phyloP scores from a whole-genome alignment of 2,888 invertebrate species.

The Nemotelus pantherinus region DNA sequence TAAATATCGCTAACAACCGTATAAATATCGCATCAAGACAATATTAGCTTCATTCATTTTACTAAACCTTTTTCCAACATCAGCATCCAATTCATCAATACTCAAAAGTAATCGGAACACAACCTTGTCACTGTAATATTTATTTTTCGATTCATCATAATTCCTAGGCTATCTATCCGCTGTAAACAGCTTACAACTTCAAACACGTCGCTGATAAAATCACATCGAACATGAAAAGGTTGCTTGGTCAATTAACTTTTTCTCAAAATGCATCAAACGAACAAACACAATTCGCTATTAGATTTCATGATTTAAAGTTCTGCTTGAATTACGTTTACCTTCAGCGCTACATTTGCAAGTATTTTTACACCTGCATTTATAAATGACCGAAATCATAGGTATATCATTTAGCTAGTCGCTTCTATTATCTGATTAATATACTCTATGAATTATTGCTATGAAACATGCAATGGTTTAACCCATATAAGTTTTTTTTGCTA shows the following conservation, averaged over 20 bases:
- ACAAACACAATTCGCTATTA: background rate
- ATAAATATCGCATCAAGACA: too few species aligned
- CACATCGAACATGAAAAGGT: background rate
- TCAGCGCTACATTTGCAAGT: background rate
- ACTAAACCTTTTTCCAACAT: background rate
- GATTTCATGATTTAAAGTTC: background rate
- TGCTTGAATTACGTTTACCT: background rate
- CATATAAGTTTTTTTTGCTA: constrained; percentile 3
- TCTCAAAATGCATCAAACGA: background rate
- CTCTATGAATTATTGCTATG: constrained; percentile 17
- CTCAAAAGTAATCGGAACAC: too few species aligned
- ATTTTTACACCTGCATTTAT: constrained; percentile 32
- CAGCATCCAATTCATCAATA: too few species aligned
- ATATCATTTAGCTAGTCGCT: constrained; percentile 19
- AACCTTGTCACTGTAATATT: too few species aligned
- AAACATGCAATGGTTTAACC: constrained; percentile 3
- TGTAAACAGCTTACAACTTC: too few species aligned
- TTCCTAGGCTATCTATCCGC: too few species aligned
- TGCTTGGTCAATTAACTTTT: constrained; percentile 14
- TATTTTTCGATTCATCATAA: too few species aligned
- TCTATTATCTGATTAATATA: constrained; percentile 15
- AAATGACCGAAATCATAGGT: background rate
- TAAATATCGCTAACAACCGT: too few species aligned
- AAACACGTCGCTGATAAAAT: background rate
- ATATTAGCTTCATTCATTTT: background rate